phyloP scores from a whole-genome alignment of 2,797 vertebrate genomes.

The Ataeniobius toweri region DNA sequence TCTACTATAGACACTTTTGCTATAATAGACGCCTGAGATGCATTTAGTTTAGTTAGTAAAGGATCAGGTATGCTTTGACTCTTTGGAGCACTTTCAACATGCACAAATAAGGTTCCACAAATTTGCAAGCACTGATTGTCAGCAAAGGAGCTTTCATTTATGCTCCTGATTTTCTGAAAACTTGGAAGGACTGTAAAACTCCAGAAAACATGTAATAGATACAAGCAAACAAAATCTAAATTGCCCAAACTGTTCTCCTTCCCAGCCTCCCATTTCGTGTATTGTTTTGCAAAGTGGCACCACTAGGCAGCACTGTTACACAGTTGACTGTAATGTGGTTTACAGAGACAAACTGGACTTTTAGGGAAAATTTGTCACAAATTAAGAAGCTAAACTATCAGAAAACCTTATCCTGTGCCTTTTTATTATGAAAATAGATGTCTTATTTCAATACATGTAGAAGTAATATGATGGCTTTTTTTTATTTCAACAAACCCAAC shows the following conservation, averaged over 20 bases:
- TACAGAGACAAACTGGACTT: neutral
- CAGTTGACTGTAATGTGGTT: constrained; percentile 7
- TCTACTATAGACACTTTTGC: constrained; percentile 27
- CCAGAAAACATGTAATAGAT: neutral
- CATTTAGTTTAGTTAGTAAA: constrained; percentile 6
- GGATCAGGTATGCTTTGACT: neutral
- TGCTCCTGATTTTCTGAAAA: neutral
- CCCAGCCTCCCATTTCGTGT: too few relatives aligned
- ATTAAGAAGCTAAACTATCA: neutral
- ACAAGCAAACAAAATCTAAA: neutral
- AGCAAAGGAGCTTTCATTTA: neutral
- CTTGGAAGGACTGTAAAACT: neutral
- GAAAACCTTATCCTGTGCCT: neutral
- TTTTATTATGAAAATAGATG: neutral
- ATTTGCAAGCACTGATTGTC: neutral
- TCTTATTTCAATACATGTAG: neutral
- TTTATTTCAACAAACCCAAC: too few relatives aligned
- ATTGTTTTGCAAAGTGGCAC: constrained; percentile 3
- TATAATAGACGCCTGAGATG: neutral
- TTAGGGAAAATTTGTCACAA: neutral
- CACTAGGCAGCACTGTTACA: constrained; percentile 61
- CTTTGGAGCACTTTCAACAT: constrained; percentile 11
- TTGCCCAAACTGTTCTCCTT: neutral
- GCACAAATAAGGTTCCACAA: neutral
- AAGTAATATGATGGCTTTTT: neutral